These are phyloP conservation scores for Yasuhikotakia modesta DNA, from an alignment of 2,797 vertebrate genomes.

Conservation along the genomic window DNA sequence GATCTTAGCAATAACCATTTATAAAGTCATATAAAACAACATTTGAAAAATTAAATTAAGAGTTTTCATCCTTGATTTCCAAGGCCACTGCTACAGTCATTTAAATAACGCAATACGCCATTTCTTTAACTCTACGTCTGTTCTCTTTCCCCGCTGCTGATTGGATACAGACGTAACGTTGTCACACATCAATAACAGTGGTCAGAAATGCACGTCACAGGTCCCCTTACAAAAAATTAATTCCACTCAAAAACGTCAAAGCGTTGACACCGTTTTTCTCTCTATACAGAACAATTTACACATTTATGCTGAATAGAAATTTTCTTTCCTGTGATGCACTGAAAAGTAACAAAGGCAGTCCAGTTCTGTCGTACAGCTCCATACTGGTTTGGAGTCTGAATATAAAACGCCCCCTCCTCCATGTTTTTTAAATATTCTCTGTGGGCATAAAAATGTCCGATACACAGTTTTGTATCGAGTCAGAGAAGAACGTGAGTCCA, in stretches of 20 bases:
- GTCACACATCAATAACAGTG: conserved; percentile 64
- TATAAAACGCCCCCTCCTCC: conserved; percentile 31
- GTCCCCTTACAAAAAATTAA: conserved; percentile 55
- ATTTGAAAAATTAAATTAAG: conserved; percentile 70
- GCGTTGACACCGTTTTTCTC: conserved; percentile 59
- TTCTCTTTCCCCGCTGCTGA: conserved; percentile 48
- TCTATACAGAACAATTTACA: conserved; percentile 78
- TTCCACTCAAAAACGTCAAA: conserved; percentile 55
- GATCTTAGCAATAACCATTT: conserved; percentile 69
- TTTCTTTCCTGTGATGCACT: conserved; percentile 18
- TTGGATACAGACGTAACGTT: conserved; percentile 61
- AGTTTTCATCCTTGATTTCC: conserved; percentile 61
- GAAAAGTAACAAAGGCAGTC: conserved; percentile 53
- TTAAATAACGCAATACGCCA: conserved; percentile 53
- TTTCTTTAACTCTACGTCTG: conserved; percentile 51
- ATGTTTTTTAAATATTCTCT: not conserved
- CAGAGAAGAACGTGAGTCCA: conserved; percentile 22
- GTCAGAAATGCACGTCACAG: conserved; percentile 68
- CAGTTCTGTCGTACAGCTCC: conserved; percentile 42
- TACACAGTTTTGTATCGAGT: not conserved
- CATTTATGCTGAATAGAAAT: conserved; percentile 61
- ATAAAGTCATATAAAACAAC: conserved; percentile 79
- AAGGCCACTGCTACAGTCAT: conserved; percentile 61
- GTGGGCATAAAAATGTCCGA: conserved; percentile 17
- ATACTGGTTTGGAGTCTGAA: conserved; percentile 39